These are phyloP conservation scores for Aleiodes leptofemur DNA, from an alignment of 2,888 invertebrate genomes.

Conservation along the genomic window DNA sequence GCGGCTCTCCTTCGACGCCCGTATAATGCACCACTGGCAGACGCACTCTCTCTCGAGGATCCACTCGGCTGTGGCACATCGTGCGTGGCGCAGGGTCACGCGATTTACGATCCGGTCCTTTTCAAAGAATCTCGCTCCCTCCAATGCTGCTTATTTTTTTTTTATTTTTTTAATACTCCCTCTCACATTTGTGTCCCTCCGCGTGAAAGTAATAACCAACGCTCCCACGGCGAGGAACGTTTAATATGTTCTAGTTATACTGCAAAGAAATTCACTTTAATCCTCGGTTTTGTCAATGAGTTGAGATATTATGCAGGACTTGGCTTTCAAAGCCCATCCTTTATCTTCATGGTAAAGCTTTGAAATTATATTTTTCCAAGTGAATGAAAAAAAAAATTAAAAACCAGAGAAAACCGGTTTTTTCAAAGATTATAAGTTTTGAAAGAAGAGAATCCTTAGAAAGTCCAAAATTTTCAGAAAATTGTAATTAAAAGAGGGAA, in stretches of 20 bases:
- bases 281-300: too few relatives aligned
- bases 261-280: conserved; percentile 3
- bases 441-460: background rate
- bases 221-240: conserved; percentile 39
- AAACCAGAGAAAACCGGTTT: background rate
- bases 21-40: conserved; percentile 25
- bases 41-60: conserved; percentile 34
- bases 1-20: conserved; percentile 39
- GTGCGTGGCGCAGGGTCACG: conserved; percentile 56
- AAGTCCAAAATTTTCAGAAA: background rate
- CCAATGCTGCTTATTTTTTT: conserved; percentile 33
- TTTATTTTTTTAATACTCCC: conserved; percentile 22
- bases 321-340: too few relatives aligned
- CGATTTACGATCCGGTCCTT: conserved; percentile 57
- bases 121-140: conserved; percentile 50
- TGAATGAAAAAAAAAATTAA: background rate
- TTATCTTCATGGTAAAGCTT: too few relatives aligned
- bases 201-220: conserved; percentile 25
- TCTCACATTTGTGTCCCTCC: conserved; percentile 31
- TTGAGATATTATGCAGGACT: too few relatives aligned
- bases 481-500: background rate
- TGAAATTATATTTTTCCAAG: background rate
- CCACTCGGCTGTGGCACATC: conserved; percentile 50
- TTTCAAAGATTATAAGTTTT: background rate
- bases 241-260: conserved; percentile 49